Base-by-base conservation (phyloP, 2,888 invertebrate species). In the Tricholauxania praeusta region DNA sequence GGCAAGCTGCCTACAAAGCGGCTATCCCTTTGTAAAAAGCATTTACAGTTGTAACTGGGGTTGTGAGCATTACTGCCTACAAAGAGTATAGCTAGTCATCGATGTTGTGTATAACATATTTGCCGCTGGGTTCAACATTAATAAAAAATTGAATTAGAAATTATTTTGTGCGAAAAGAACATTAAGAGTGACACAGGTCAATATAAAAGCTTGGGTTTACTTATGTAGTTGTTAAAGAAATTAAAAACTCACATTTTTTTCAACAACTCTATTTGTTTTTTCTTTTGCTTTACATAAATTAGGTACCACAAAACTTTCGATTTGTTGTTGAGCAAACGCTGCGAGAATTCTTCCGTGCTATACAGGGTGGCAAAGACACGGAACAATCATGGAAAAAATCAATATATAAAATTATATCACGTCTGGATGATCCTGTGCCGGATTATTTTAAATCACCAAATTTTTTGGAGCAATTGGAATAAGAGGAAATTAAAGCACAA, bases 361-460 rank as follows among this genome's bases (percentile, higher is more conserved):
- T 99, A 86, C 95, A 96, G 87, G 93, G 95, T 84, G 97, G 96
- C 80, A 97, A 98, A 89, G 99, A 99, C 89, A 91, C 93, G 75
- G 99, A 99, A 87, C 99, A 98, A 88, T 98, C 98, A 85, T 99
- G 99, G 99, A 99, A 99, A 91, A 99, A 99, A 89, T 95, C 98
- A 84, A 99, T 99, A 89, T 99, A 99, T 92, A 99, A 99, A 89
- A 94, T 99, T 85, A 99, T 99, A 89, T 98, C 98, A 84, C 93
- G 99, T 87, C 91, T 99, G 89, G 99, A 99, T 90, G 99, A 99
- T 89, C 94, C 95, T 78, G 96, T 99, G 84, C 99, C 99, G 81
- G 99, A 99, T 88, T 99, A 97, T 91, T 99, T 99, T 92, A 99
- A 99, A 89, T 96, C 97, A 85, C 97, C 98, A 81, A 98, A 98